Conservation (phyloP, 2,113 vertebrate species). For the Tragelaphus strepsiceros region DNA sequence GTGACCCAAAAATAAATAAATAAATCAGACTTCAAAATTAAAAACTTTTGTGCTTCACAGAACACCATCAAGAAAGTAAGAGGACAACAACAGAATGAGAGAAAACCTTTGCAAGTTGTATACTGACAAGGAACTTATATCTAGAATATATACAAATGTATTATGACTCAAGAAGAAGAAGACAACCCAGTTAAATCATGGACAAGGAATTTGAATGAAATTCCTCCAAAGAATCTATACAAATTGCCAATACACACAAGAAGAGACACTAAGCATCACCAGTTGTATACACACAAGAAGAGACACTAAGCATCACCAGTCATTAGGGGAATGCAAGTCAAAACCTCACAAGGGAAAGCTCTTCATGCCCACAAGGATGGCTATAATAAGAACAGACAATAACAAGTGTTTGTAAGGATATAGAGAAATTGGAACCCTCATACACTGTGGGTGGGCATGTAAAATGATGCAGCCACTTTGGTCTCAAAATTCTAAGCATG, state of each 20-base stretch:
- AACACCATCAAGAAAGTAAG: conserved; percentile 20
- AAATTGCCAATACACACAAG: background rate
- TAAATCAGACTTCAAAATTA: background rate
- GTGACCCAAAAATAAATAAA: background rate
- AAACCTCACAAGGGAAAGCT: background rate
- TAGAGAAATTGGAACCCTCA: background rate
- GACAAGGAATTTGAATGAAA: conserved; percentile 9
- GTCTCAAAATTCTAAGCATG: background rate
- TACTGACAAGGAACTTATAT: background rate
- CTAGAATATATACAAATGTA: background rate
- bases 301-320: background rate
- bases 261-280: background rate
- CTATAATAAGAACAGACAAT: background rate
- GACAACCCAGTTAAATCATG: background rate
- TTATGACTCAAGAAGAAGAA: background rate
- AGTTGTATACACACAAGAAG: background rate
- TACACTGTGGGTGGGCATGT: background rate
- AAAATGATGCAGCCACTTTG: background rate
- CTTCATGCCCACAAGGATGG: background rate
- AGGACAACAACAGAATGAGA: background rate
- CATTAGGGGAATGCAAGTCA: background rate
- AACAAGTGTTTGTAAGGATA: background rate
- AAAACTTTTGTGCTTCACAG: background rate
- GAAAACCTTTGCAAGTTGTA: background rate
- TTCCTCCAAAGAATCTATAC: background rate